phyloP scores from a whole-genome alignment of 2,113 vertebrate species.

The Laticauda colubrina region DNA sequence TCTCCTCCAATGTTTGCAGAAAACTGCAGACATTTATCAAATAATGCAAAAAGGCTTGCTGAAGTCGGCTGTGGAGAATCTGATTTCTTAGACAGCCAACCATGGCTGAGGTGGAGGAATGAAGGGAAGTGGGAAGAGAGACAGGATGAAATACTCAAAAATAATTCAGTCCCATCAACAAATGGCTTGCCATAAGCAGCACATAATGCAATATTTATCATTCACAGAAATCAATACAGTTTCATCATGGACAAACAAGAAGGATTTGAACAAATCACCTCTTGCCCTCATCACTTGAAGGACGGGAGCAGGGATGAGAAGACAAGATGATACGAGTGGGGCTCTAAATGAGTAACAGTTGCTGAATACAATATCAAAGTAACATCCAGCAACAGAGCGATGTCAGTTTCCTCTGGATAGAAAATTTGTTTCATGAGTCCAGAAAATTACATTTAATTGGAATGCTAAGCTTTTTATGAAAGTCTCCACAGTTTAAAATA shows the following conservation, averaged over 20 bases:
- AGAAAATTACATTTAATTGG: slow-evolving; percentile 4
- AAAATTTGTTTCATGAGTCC: slow-evolving; percentile 2
- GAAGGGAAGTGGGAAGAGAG: neutral
- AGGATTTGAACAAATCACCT: slow-evolving; percentile 9
- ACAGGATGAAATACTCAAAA: slow-evolving; percentile 24
- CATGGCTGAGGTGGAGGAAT: neutral
- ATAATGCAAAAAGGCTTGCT: neutral
- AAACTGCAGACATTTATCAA: slow-evolving; percentile 4
- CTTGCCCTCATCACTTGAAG: neutral
- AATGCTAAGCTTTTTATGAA: neutral
- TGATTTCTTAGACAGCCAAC: slow-evolving; percentile 7
- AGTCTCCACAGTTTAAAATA: neutral
- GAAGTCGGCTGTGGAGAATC: neutral
- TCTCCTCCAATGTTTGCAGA: neutral
- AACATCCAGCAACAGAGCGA: neutral
- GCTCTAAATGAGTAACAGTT: neutral
- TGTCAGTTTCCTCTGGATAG: neutral
- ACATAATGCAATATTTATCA: slow-evolving; percentile 30
- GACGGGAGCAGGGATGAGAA: neutral
- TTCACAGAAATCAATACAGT: slow-evolving; percentile 44
- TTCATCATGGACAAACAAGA: slow-evolving; percentile 27
- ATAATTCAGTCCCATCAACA: slow-evolving; percentile 44
- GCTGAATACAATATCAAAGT: neutral
- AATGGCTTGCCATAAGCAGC: slow-evolving; percentile 38
- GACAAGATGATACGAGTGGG: neutral